A percentile compares a stretch with the other conserved stretches of the same genome.
These are phyloP conservation scores for Caligus rogercresseyi DNA, from an alignment of 1,140 invertebrate species.

Conservation along the genomic window DNA sequence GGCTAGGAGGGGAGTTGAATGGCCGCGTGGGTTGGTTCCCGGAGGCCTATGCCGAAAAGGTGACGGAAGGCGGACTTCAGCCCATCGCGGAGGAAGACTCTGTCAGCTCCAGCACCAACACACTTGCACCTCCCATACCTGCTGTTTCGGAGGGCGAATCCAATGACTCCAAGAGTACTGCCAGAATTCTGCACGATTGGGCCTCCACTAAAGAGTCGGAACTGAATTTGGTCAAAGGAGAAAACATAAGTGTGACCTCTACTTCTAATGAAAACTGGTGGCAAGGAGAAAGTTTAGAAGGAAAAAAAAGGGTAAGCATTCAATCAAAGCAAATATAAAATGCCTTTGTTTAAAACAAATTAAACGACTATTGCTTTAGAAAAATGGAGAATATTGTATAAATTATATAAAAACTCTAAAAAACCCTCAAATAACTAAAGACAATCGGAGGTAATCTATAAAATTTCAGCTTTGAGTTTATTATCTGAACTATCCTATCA, in stretches of 20 bases:
- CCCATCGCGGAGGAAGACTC: background rate
- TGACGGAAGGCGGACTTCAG: constrained; percentile 31
- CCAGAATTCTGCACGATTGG: background rate
- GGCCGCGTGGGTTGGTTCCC: constrained; percentile 92
- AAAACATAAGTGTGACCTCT: background rate
- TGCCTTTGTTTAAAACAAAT: no score
- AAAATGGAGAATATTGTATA: no score
- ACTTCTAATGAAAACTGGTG: background rate
- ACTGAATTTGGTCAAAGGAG: background rate
- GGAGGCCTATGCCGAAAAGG: constrained; percentile 76
- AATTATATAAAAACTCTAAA: no score
- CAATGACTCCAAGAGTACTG: background rate
- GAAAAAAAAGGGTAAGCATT: background rate
- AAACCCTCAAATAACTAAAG: no score
- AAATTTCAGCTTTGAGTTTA: no score
- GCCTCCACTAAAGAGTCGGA: background rate
- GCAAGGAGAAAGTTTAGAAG: background rate
- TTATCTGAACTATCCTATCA: no score
- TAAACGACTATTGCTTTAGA: no score
- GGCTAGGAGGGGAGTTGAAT: constrained; percentile 76
- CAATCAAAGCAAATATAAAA: no score
- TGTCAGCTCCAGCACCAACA: background rate
- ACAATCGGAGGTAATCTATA: no score
- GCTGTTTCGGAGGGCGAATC: background rate
- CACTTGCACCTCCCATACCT: background rate